Evolutionary conservation across 2,888 invertebrate species (phyloP).

Genomic region (Microctonus aethiopoides): DNA sequence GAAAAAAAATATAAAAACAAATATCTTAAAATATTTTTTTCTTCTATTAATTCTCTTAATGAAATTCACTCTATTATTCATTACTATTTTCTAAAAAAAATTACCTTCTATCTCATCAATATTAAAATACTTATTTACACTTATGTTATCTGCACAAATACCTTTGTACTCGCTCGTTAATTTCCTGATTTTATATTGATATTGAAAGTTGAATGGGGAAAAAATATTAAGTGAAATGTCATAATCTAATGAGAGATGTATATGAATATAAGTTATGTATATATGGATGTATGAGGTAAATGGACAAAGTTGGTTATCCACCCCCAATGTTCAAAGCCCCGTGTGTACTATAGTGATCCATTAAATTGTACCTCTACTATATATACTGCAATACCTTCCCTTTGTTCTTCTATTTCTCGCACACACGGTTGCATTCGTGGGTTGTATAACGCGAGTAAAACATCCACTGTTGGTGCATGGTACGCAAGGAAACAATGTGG

Average conservation of each 20-base stretch:
- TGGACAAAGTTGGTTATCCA: not conserved
- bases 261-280: not conserved
- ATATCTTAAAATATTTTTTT: too few relatives aligned
- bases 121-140: too few relatives aligned
- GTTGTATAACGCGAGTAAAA: not conserved
- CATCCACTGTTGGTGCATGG: not conserved
- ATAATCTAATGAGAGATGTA: not conserved
- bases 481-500: slow-evolving; percentile 12
- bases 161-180: not conserved
- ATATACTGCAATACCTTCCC: not conserved
- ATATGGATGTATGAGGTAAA: not conserved
- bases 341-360: slow-evolving; percentile 4
- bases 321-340: not conserved
- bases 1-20: too few relatives aligned
- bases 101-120: too few relatives aligned
- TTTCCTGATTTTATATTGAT: slow-evolving; percentile 7
- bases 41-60: too few relatives aligned
- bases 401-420: slow-evolving; percentile 1
- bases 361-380: not conserved
- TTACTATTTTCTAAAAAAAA: too few relatives aligned
- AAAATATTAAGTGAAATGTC: not conserved
- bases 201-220: not conserved
- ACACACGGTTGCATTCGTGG: not conserved
- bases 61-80: too few relatives aligned
- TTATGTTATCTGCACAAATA: not conserved